Evolutionary conservation across 2,113 vertebrate genomes (phyloP), one percentile per base, ranked within the genome.

Genomic region (Clinocottus analis): DNA sequence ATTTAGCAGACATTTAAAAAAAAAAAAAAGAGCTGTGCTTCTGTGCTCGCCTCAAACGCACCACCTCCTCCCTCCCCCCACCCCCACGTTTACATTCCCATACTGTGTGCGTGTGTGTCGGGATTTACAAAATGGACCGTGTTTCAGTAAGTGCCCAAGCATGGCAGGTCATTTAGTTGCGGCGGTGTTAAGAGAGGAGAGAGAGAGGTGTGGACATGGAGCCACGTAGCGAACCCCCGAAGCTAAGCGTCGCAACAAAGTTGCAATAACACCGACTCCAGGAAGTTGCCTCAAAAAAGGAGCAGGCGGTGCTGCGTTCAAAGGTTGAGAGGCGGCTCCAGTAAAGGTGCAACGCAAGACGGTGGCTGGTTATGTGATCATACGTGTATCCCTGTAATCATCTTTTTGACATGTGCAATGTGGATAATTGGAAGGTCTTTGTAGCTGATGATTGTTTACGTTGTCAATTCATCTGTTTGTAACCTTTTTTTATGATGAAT

Each of bases 211-310:
- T 3, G 14, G 7, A 1, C 8, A 0, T 6, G 35, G 29, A 65
- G 82, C 89, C 88, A 88, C 91, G 91, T 89, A 69, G 83, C 87
- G 29, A 7, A 41, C 7, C 19, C 19, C 83, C 23, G 29, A 9
- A 62, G 73, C 78, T 21, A 39, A 71, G 79, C 84, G 60, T 45
- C 59, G 51, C 77, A 55, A 53, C 27, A 14, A 90, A 92, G 79
- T 89, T 88, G 8, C 39, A 59, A 56, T 27, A 11, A 3, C 25
- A 29, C 14, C 13, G 55, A 58, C 61, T 89, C 82, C 80, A 89
- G 91, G 90, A 92, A 92, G 91, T 90, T 91, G 33, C 5, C 11
- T 25, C 60, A 31, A 25, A 56, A n/a, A 4, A 31, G 66, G 1
- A 43, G n/a, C 75, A 2, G 66, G 49, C 47, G 3, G 75, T 55